Conservation (phyloP, 2,888 invertebrate species). For the Mamestra brassicae region DNA sequence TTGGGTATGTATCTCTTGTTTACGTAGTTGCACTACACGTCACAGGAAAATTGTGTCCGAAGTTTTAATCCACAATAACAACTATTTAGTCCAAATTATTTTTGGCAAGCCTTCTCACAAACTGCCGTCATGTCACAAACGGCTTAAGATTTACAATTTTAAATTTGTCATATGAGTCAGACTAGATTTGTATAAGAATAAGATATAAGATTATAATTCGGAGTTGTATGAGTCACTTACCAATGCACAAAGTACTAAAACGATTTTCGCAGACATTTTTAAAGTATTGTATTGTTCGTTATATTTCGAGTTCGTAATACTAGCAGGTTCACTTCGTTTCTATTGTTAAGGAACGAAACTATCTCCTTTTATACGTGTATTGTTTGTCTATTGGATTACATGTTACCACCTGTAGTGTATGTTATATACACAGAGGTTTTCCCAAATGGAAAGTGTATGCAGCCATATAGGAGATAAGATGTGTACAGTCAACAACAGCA, state of each 20-base stretch:
- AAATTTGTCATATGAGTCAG: slow-evolving; percentile 7
- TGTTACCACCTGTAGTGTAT: slow-evolving; percentile 63
- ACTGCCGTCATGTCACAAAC: not conserved
- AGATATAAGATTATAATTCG: slow-evolving; percentile 1
- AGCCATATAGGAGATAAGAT: slow-evolving; percentile 78
- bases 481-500: slow-evolving; percentile 68
- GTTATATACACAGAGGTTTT: slow-evolving; percentile 80
- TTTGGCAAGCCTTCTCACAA: slow-evolving; percentile 3
- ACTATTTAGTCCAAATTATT: not conserved
- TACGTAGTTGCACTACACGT: not conserved
- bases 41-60: not conserved
- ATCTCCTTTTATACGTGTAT: slow-evolving; percentile 78
- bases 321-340: slow-evolving; percentile 66
- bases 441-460: slow-evolving; percentile 75
- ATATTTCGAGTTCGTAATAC: slow-evolving; percentile 69
- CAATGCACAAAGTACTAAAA: slow-evolving; percentile 79
- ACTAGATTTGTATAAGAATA: not conserved
- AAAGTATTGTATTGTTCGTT: slow-evolving; percentile 61
- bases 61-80: not conserved
- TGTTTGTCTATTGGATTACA: slow-evolving; percentile 79
- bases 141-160: not conserved
- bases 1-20: not conserved
- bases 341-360: slow-evolving; percentile 63
- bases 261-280: slow-evolving; percentile 83
- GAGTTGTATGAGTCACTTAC: slow-evolving; percentile 75